These are phyloP conservation scores for Notothenia coriiceps DNA, from an alignment of 2,113 vertebrate genomes.

Conservation along the genomic window DNA sequence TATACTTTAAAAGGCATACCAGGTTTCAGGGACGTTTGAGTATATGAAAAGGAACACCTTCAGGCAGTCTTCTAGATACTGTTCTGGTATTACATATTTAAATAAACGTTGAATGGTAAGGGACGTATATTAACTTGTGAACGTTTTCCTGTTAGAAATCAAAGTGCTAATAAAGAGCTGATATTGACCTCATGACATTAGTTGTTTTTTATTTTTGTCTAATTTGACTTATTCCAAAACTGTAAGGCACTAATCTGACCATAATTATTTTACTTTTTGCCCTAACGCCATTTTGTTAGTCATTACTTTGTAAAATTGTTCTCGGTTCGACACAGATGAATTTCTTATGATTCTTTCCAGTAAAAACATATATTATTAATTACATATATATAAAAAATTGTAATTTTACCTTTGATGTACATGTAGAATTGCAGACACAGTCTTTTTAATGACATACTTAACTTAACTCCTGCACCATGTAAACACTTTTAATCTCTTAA, in stretches of 20 bases:
- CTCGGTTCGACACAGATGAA: not conserved
- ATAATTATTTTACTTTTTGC: no score
- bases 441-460: no score
- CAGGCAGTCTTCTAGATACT: not conserved
- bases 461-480: no score
- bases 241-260: no score
- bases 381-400: no score
- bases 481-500: not conserved
- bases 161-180: not conserved
- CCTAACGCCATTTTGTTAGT: no score
- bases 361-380: not conserved
- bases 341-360: not conserved
- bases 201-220: not conserved
- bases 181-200: not conserved
- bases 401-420: no score
- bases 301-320: no score
- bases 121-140: not conserved
- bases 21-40: not conserved
- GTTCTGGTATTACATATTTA: not conserved
- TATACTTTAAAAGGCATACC: not conserved
- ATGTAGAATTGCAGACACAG: no score
- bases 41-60: not conserved
- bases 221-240: not conserved
- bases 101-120: not conserved
- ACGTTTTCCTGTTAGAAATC: not conserved